Evolutionary conservation across 1,140 invertebrate species (phyloP).

Genomic region (Calosoma granatense): DNA sequence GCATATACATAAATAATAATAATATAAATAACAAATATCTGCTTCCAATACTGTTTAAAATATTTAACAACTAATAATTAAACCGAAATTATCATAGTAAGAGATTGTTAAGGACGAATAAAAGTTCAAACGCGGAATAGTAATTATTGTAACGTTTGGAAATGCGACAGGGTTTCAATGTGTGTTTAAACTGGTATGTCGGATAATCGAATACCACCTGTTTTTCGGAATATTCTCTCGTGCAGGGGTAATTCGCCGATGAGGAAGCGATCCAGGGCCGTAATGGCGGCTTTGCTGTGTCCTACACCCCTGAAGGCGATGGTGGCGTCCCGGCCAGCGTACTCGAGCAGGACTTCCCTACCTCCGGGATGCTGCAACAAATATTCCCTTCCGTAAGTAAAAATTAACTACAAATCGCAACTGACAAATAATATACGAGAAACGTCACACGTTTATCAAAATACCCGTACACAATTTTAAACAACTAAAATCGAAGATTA

Average conservation of each 20-base stretch:
- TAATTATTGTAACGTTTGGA: too few species aligned
- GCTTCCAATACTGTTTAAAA: too few species aligned
- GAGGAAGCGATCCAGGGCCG: constrained; percentile 49
- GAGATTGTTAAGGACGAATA: too few species aligned
- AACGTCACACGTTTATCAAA: not conserved
- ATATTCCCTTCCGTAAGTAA: constrained; percentile 15
- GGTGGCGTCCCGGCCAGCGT: constrained; percentile 79
- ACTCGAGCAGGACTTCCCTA: constrained; percentile 70
- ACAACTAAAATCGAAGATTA: too few species aligned
- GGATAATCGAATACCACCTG: constrained; percentile 34
- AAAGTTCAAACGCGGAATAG: too few species aligned
- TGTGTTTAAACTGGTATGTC: constrained; percentile 22
- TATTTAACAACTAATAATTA: too few species aligned
- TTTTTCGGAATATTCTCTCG: constrained; percentile 57
- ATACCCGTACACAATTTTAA: too few species aligned
- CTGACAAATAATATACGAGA: not conserved
- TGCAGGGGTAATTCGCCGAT: constrained; percentile 60
- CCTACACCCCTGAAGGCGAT: constrained; percentile 71
- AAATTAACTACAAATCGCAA: not conserved
- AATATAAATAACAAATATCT: too few species aligned
- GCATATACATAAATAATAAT: too few species aligned
- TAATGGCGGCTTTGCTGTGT: constrained; percentile 53
- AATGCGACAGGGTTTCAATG: too few species aligned
- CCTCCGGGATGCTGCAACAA: constrained; percentile 71
- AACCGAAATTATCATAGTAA: too few species aligned